Evolutionary conservation across 2,797 vertebrate genomes (phyloP).

Genomic region (Sebastes minor): DNA sequence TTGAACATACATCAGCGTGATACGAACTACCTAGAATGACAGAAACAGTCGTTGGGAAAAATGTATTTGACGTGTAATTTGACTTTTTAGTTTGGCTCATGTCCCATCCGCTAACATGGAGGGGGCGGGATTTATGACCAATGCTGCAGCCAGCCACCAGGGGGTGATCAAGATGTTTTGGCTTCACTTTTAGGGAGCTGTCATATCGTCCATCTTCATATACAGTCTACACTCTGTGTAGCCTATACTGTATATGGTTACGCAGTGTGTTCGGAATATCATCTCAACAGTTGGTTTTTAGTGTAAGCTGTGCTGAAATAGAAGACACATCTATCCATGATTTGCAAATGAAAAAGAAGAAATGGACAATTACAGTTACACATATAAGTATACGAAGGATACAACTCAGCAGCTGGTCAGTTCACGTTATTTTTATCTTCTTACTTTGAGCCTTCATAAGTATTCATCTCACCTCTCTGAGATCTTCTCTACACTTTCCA

Average conservation of each 20-base stretch:
- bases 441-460: background rate
- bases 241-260: background rate
- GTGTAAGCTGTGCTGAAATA: background rate
- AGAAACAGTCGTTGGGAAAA: too few relatives aligned
- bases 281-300: background rate
- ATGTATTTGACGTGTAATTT: too few relatives aligned
- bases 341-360: background rate
- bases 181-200: too few relatives aligned
- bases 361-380: background rate
- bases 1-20: too few relatives aligned
- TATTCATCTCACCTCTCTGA: constrained; percentile 20
- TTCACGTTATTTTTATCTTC: background rate
- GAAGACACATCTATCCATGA: background rate
- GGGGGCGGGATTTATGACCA: too few relatives aligned
- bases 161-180: accelerated
- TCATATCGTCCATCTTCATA: too few relatives aligned
- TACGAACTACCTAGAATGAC: too few relatives aligned
- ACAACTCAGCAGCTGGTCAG: background rate
- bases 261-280: background rate
- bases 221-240: background rate
- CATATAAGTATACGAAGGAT: background rate
- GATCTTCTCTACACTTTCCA: background rate
- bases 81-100: too few relatives aligned
- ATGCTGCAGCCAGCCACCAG: too few relatives aligned
- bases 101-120: too few relatives aligned